Evolutionary conservation across 37 sponge, comb jelly and placozoan species (phyloP).

Genomic region (Cliona cf. orientalis): DNA sequence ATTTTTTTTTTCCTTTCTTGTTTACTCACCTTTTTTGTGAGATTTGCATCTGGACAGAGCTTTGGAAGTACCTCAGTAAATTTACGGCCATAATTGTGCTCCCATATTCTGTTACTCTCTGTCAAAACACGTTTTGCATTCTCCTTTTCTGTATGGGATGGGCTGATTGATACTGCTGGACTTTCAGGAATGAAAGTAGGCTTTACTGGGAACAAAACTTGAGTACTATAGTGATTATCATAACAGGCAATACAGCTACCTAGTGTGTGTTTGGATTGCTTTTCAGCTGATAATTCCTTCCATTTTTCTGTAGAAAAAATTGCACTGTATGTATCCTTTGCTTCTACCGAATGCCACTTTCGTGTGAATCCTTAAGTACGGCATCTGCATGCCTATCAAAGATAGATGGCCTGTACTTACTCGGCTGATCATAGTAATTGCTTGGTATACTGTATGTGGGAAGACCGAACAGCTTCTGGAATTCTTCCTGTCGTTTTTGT

Average conservation of each 20-base stretch:
- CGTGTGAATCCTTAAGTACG: background rate
- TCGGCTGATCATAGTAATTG: background rate
- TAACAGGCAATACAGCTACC: background rate
- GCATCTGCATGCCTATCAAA: background rate
- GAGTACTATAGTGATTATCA: too few species aligned
- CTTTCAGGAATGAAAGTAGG: too few species aligned
- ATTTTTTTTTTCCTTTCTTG: background rate
- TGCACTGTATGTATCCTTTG: background rate
- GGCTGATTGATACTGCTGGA: background rate
- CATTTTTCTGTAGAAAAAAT: background rate
- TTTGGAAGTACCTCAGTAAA: background rate
- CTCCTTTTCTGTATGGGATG: background rate
- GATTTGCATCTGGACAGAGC: background rate
- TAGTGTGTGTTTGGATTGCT: background rate
- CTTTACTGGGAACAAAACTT: too few species aligned
- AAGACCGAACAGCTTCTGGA: background rate
- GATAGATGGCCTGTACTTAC: background rate
- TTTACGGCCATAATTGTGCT: background rate
- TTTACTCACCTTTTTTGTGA: background rate
- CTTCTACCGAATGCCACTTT: background rate
- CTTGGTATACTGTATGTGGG: background rate
- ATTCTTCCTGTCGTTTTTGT: background rate
- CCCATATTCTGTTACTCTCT: background rate
- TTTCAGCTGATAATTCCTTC: background rate
- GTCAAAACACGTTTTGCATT: background rate